Conservation (phyloP, 2,888 invertebrate genomes). For the Pharmacophagus antenor region DNA sequence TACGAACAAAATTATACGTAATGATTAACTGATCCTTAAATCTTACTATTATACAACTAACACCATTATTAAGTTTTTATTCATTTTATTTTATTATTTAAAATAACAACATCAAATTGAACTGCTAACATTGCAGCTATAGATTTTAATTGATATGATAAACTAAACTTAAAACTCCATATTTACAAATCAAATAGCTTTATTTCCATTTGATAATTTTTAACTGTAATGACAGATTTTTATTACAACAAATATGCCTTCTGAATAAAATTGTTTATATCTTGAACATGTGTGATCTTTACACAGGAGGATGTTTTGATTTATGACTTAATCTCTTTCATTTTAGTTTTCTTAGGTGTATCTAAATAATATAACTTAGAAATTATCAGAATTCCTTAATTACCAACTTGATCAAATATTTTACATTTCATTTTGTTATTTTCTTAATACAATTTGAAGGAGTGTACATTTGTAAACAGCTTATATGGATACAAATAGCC, state of each 20-base stretch:
- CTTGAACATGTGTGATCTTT: constrained; percentile 45
- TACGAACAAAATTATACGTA: background rate
- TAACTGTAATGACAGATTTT: constrained; percentile 47
- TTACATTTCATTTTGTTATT: background rate
- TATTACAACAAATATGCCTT: constrained; percentile 45
- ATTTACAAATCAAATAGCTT: background rate
- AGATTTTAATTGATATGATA: background rate
- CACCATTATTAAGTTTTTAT: background rate
- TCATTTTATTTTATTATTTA: background rate
- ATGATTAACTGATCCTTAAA: background rate
- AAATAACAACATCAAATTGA: background rate
- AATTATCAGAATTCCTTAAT: constrained; percentile 5
- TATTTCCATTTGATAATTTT: background rate
- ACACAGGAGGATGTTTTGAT: constrained; percentile 39
- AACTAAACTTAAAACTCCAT: background rate
- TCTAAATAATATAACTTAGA: constrained; percentile 2
- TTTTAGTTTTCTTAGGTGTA: constrained; percentile 9
- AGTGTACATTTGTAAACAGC: constrained; percentile 15
- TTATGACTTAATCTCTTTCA: constrained; percentile 18
- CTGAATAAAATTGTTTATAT: constrained; percentile 42
- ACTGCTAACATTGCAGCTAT: background rate
- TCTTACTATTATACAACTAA: background rate
- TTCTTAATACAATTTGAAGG: background rate
- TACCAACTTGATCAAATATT: background rate
- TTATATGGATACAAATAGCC: background rate